phyloP scores from a whole-genome alignment of 2,797 vertebrate species.

The Morus bassanus region DNA sequence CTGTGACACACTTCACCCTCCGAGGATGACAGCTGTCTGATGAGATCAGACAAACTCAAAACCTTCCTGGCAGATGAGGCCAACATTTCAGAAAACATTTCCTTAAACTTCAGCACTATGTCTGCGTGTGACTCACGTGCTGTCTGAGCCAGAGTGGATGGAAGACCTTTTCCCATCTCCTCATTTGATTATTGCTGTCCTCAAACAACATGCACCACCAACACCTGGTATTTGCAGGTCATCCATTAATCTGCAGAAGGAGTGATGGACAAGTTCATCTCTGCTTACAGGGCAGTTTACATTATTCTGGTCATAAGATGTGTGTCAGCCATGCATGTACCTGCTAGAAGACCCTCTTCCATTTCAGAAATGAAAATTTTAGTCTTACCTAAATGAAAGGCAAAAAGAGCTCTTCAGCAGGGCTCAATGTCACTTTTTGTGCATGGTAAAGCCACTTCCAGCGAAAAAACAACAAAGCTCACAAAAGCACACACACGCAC shows the following conservation, averaged over 20 bases:
- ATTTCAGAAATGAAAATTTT: neutral
- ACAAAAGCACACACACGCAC: neutral
- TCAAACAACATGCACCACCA: neutral
- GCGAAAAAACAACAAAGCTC: neutral
- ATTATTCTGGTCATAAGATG: neutral
- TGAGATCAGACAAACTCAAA: neutral
- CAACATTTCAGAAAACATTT: neutral
- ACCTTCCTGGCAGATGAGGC: neutral
- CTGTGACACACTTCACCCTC: neutral
- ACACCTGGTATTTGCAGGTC: neutral
- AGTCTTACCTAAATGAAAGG: neutral
- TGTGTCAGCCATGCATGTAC: neutral
- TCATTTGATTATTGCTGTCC: neutral
- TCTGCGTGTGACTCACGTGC: neutral
- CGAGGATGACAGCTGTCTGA: neutral
- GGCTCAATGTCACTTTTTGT: neutral
- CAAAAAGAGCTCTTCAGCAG: neutral
- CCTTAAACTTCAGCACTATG: neutral
- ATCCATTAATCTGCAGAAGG: neutral
- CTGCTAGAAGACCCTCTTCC: neutral
- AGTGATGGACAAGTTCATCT: neutral
- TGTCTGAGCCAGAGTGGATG: neutral
- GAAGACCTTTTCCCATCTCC: neutral
- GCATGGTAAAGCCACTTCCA: neutral
- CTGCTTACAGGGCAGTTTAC: neutral